A percentile compares a stretch with the other conserved stretches of the same genome.
These are phyloP conservation scores for Dysmachus trigonus DNA, from an alignment of 2,888 invertebrate genomes.

Conservation along the genomic window DNA sequence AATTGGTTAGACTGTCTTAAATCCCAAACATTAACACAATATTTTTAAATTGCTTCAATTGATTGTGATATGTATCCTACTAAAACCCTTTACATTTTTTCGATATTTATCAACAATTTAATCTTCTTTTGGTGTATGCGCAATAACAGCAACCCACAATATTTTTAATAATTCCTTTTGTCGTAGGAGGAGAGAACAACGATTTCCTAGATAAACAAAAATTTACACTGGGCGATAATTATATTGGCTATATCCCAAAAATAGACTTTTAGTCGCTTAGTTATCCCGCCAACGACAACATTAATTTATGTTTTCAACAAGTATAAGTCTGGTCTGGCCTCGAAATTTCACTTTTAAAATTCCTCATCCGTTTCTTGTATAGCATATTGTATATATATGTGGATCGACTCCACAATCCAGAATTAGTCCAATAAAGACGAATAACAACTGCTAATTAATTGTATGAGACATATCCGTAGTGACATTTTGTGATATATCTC, in stretches of 20 bases:
- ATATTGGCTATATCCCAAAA: neutral
- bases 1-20: neutral
- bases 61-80: neutral
- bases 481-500: neutral
- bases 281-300: neutral
- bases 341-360: neutral
- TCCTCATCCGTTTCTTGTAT: neutral
- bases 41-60: neutral
- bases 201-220: neutral
- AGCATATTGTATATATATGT: neutral
- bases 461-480: neutral
- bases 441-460: neutral
- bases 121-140: neutral
- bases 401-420: neutral
- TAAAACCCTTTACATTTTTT: neutral
- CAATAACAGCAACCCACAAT: neutral
- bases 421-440: neutral
- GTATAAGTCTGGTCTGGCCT: neutral
- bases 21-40: neutral
- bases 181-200: neutral
- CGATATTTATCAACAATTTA: neutral
- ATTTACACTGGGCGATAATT: neutral
- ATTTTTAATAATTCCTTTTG: neutral
- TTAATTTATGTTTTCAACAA: neutral
- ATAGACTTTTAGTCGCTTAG: neutral